Evolutionary conservation across 2,888 invertebrate species (phyloP).

Genomic region (Platycheirus rosarum): DNA sequence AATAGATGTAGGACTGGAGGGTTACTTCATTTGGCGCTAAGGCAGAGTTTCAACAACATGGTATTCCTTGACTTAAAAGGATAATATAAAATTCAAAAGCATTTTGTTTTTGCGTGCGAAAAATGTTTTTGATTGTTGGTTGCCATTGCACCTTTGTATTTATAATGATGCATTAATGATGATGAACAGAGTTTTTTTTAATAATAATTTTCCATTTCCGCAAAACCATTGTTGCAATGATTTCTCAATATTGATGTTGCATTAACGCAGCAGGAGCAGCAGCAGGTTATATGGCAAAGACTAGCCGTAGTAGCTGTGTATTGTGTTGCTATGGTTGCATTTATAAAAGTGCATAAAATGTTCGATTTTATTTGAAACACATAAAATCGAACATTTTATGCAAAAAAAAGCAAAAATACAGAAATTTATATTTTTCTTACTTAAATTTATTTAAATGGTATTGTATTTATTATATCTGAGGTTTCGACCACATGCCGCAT

Average conservation of each 20-base stretch:
- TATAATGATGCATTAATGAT: constrained; percentile 49
- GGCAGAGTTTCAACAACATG: constrained; percentile 49
- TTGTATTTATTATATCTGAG: constrained; percentile 28
- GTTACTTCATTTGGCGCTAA: constrained; percentile 50
- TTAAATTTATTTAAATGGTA: too few relatives aligned
- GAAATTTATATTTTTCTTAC: background rate
- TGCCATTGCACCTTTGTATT: too few relatives aligned
- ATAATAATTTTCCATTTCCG: background rate
- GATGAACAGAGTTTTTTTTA: constrained; percentile 51
- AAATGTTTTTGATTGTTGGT: background rate
- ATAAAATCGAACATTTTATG: too few relatives aligned
- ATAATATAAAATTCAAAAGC: constrained; percentile 28
- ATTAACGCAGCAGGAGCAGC: constrained; percentile 21
- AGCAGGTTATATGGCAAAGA: background rate
- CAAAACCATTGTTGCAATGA: constrained; percentile 35
- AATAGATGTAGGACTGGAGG: constrained; percentile 43
- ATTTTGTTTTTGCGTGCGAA: constrained; percentile 16
- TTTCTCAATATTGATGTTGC: too few relatives aligned
- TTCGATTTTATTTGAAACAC: too few relatives aligned
- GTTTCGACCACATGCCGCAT: constrained; percentile 30
- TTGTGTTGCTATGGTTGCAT: constrained; percentile 30
- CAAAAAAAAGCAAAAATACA: constrained; percentile 7
- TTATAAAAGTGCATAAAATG: constrained; percentile 23
- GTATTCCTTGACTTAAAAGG: constrained; percentile 48
- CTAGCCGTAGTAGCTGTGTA: constrained; percentile 10